Base-by-base conservation (phyloP, 1,140 invertebrate species). In the Drosophila pseudoananassae region DNA sequence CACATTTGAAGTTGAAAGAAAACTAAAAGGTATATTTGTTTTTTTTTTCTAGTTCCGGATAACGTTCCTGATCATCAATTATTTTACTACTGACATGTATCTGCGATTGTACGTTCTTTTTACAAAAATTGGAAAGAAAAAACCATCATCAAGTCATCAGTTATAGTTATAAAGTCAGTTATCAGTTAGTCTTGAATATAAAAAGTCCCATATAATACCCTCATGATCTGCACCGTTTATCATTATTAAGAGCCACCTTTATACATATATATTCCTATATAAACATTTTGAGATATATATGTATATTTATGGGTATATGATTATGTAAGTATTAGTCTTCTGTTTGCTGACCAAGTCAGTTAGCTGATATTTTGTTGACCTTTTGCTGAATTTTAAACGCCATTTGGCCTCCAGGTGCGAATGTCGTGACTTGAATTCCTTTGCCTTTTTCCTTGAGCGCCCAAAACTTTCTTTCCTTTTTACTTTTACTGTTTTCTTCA, bases 341-440 rank as follows among this genome's bases (percentile, higher is more conserved):
- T 60, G 36, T 14, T 50, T 63, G 33, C 63, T 66, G 63, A 64
- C 63, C 63, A 47, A 49, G 50, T 33, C 49, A 36, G 57, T 71
- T 78, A 63, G 46, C 40, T 29, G 43, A 17, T 20, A 46, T 46
- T 46, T 65, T 43, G 54, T 65, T 52, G 57, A 58, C 47, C 43
- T 61, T 81, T 78, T 73, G 53, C 70, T 74, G 76, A 78, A 81
- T 81, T 81, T 77, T 72, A 76, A 81, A 73, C 68, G 68, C 68
- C 57, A 60, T 68, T 78, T 38, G 63, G 74, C 76, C 78, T 58
- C 31, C 73, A 72, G 78, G 73, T 66, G 33, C 77, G 78, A 82
- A 73, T 81, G 61, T 74, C 79, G 79, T 83, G 75, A 81, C 74
- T 83, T 78, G 74, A 81, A 81, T 83, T 82, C 46, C 55, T 43